Base-by-base conservation (phyloP, 2,797 vertebrate genomes). In the Anabacerthia variegaticeps region DNA sequence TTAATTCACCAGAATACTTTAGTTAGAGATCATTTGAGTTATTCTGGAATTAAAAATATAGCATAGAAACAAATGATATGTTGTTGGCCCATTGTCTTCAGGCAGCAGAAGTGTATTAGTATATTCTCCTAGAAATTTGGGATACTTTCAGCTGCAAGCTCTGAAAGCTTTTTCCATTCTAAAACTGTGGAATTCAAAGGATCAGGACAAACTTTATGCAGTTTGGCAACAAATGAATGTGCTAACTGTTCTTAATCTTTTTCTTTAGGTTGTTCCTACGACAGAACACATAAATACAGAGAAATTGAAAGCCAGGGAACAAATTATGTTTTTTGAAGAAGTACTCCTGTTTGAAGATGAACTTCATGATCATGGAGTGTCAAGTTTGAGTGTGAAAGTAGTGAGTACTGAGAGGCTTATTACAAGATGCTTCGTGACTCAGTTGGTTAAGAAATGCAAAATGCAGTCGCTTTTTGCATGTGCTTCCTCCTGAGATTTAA, bases 271-370 rank as follows among this genome's bases (percentile, higher is more conserved):
- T 90, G 97, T 97, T 27, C 96, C 98, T 88, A 99, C 99, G 30
- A 96, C 98, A 30, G 99, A 99, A 74, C 98, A 99, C 9, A 99
- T 99, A 74, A 98, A 99, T 96, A 98, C 99, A 96, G 99, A 99
- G 95, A 99, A 99, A 97, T 96, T 99, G 93, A 99, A 99, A 97
- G 98, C 99, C 41, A 98, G 99, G 51, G 99, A 99, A 62, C 99
- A 99, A 97, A 99, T 99, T 77, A 98, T 98, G 98, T 99, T 99
- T 97, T 99, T 99, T 76, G 99, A 99, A 86, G 99, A 99, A 72
- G 99, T 99, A 52, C 97, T 99, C 62, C 96, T 99, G 63, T 99
- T 99, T 95, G 99, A 99, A 95, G 99, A 99, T 9, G 99, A 99
- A 93, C 98, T 99, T 84, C 99, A 99, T 7, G 99, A 99, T 97